phyloP scores from a whole-genome alignment of 2,888 invertebrate species.

The Sycophila texana region DNA sequence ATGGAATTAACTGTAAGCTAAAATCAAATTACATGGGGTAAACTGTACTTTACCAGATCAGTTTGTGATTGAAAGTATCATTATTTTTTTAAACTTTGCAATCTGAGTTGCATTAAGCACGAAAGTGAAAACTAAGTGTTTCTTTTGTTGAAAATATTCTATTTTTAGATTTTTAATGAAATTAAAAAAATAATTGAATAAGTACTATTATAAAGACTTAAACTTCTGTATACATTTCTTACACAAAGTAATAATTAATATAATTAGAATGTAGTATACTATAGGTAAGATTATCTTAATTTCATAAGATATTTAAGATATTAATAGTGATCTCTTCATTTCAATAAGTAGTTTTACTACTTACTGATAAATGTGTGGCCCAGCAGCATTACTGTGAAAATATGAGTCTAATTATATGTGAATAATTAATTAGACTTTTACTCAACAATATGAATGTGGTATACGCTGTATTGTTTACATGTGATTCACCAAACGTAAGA shows the following conservation, averaged over 20 bases:
- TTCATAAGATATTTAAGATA: conserved; percentile 39
- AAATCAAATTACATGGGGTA: conserved; percentile 27
- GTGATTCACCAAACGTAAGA: conserved; percentile 14
- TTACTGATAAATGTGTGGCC: conserved; percentile 13
- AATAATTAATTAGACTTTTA: conserved; percentile 42
- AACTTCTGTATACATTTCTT: conserved; percentile 41
- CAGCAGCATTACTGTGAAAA: conserved; percentile 34
- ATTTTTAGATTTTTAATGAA: conserved; percentile 16
- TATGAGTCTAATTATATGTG: conserved; percentile 31
- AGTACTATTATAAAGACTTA: conserved; percentile 35
- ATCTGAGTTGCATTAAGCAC: conserved; percentile 19
- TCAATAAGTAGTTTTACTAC: conserved; percentile 37
- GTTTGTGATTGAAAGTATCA: conserved; percentile 6
- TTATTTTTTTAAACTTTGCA: conserved; percentile 25
- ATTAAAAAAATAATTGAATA: conserved; percentile 1
- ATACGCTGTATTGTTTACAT: conserved; percentile 16
- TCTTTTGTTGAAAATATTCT: conserved; percentile 11
- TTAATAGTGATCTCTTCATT: conserved; percentile 39
- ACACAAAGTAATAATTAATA: conserved; percentile 32
- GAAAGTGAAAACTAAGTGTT: conserved; percentile 8
- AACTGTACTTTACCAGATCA: conserved; percentile 5
- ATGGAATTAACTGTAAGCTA: conserved; percentile 3
- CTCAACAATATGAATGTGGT: conserved; percentile 35
- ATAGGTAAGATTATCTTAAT: conserved; percentile 39
- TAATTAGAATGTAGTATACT: conserved; percentile 31